Evolutionary conservation across 1,140 invertebrate species (phyloP).

Genomic region (Diuraphis noxia): DNA sequence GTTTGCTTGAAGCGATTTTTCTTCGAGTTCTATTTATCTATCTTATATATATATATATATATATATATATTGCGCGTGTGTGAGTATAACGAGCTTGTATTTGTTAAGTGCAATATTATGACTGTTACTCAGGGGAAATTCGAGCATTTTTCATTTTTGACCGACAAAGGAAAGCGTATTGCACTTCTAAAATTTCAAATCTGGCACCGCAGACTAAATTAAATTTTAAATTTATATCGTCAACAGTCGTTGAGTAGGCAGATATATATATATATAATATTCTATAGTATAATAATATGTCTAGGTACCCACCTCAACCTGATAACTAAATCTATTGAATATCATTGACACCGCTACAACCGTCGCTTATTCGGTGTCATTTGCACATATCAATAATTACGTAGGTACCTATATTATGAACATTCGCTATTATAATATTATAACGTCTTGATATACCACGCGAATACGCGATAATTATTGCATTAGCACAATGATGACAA

Average conservation of each 20-base stretch:
- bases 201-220: neutral
- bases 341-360: neutral
- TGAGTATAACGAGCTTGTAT: neutral
- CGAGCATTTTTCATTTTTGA: neutral
- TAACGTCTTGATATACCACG: neutral
- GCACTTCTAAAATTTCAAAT: slow-evolving; percentile 1
- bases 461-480: neutral
- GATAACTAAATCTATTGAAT: too few relatives aligned
- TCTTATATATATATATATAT: too few relatives aligned
- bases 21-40: neutral
- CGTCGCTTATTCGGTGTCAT: neutral
- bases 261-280: too few relatives aligned
- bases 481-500: neutral
- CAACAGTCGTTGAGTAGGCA: neutral
- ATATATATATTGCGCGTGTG: neutral
- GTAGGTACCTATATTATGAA: neutral
- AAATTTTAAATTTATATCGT: neutral
- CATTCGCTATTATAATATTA: neutral
- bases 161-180: neutral
- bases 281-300: too few relatives aligned
- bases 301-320: neutral
- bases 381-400: neutral
- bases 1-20: neutral
- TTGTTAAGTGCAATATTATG: slow-evolving; percentile 8
- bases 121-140: neutral